Base-by-base conservation (phyloP, 2,797 vertebrate species). In the Leptoclinus maculatus region DNA sequence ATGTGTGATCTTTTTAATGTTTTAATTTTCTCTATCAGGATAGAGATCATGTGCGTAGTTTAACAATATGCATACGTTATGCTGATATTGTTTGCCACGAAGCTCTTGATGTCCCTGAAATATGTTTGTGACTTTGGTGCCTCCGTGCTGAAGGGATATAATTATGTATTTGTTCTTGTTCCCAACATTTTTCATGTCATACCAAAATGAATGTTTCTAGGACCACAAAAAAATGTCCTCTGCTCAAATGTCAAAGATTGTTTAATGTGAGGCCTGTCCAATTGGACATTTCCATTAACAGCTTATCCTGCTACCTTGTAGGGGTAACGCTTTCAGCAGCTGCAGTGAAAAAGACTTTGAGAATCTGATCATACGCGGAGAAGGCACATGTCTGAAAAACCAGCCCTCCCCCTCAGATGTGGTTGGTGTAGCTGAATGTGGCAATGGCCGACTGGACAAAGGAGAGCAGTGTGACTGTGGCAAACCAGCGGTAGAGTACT, bases 381-480 rank as follows among this genome's bases (percentile, higher is more conserved):
- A 93, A 38, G 97, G 97, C 0, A 72, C 64, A 58, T 98, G 97
- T 91, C 94, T 98, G 65, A 94, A 74, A 80, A 98, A 98, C 90
- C 91, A 86, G 43, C 97, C 97, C 1, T 38, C 89, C 16, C 67
- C 93, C 12, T 91, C 89, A 12, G 84, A 88, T 16, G 60, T 96
- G 51, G 83, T 96, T 64, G 94, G 93, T 4, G 79, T 90, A 1
- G 83, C 95, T 8, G 54, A 84, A 65, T 98, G 97, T 84, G 97
- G 97, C 12, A 97, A 98, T 11, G 96, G 95, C 0, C 78, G 96
- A 43, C 82, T 97, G 8, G 97, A 98, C 10, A 59, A 58, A 1
- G 91, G 88, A 43, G 97, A 98, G 80, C 88, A 98, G 79, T 98
- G 97, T 45, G 97, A 98, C 91, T 98, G 97, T 76, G 97, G 97